Conservation (phyloP, 2,113 vertebrate genomes). For the Pangasianodon gigas region DNA sequence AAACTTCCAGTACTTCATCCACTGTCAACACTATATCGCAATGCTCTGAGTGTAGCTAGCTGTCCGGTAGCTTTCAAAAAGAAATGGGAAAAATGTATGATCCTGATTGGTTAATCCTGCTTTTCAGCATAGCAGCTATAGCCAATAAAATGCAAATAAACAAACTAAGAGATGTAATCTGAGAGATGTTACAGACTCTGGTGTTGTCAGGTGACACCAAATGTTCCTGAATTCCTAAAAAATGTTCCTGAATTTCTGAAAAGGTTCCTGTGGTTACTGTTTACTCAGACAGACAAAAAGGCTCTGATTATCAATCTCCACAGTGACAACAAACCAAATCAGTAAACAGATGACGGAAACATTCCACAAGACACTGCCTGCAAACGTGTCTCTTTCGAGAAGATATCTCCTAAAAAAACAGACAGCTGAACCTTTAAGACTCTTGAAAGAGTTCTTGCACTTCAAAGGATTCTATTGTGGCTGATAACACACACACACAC, state of each 20-base stretch:
- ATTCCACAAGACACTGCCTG: constrained; percentile 30
- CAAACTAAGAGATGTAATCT: not conserved
- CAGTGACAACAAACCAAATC: constrained; percentile 55
- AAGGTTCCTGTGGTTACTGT: not conserved
- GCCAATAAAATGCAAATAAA: not conserved
- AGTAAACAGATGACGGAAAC: constrained; percentile 47
- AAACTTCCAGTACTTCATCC: not conserved
- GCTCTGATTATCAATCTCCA: constrained; percentile 60
- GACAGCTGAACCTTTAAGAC: not conserved
- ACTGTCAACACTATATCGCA: not conserved
- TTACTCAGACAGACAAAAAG: not conserved
- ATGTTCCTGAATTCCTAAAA: not conserved
- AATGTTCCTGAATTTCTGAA: not conserved
- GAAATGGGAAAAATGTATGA: not conserved
- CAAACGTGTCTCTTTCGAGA: constrained; percentile 44
- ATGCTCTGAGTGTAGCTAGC: not conserved
- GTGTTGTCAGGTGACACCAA: not conserved
- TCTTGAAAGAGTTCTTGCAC: constrained; percentile 30
- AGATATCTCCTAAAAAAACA: constrained; percentile 3
- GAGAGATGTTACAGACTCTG: not conserved
- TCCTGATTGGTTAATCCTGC: not conserved
- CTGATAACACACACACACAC: constrained; percentile 39
- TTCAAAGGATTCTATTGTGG: constrained; percentile 41
- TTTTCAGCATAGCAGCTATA: not conserved
- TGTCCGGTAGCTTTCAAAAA: not conserved